phyloP scores from a whole-genome alignment of 2,888 invertebrate genomes.

The Pherbina coryleti region DNA sequence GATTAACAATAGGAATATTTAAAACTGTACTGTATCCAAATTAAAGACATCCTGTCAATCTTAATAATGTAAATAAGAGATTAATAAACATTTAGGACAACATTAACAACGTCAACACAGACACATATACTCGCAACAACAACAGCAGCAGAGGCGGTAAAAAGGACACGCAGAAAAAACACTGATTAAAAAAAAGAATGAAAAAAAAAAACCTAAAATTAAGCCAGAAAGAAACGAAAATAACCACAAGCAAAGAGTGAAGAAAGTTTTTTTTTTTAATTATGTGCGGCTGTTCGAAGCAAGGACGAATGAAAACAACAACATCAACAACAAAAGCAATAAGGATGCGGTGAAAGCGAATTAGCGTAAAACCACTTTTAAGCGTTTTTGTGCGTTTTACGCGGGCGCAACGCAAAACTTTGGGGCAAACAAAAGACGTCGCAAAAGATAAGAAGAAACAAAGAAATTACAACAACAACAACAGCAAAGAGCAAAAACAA shows the following conservation, averaged over 20 bases:
- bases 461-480: background rate
- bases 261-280: constrained; percentile 51
- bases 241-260: constrained; percentile 31
- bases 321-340: background rate
- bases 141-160: background rate
- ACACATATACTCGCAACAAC: background rate
- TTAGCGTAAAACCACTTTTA: constrained; percentile 26
- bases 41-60: background rate
- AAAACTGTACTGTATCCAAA: too few relatives aligned
- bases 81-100: too few relatives aligned
- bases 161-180: background rate
- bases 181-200: too few relatives aligned
- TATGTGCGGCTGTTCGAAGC: constrained; percentile 43
- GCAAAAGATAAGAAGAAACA: background rate
- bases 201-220: constrained; percentile 24
- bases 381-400: background rate
- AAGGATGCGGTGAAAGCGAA: constrained; percentile 5
- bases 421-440: constrained; percentile 13
- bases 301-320: too few relatives aligned
- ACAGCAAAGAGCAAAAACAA: background rate
- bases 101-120: background rate
- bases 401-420: background rate
- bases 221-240: constrained; percentile 14
- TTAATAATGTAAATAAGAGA: too few relatives aligned
- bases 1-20: background rate